Percentiles rank a stretch among this genome's conserved stretches.
Conservation (phyloP, 2,797 vertebrate species). For the Gymnothorax reevesii region DNA sequence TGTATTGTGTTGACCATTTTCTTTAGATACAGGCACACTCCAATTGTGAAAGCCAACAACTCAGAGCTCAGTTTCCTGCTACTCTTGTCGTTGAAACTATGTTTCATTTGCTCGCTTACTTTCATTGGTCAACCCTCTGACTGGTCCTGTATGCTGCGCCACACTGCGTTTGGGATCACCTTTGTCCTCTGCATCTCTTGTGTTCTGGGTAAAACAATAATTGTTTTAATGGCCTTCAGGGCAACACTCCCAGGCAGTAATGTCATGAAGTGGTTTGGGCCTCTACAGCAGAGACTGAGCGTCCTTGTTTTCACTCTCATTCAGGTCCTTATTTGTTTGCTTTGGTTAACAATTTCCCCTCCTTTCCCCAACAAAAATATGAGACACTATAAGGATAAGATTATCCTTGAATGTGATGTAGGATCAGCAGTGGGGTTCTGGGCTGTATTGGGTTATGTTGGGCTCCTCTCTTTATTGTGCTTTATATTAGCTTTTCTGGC, state of each 20-base stretch:
- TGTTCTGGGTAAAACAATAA: no score
- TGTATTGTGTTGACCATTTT: conserved; percentile 51
- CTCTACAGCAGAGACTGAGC: no score
- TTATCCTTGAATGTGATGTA: background rate
- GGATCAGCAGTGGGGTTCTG: background rate
- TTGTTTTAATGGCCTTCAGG: no score
- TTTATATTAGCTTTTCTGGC: background rate
- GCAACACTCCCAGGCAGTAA: no score
- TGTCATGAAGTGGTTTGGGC: no score
- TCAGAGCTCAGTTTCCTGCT: background rate
- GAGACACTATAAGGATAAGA: no score
- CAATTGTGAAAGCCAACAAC: background rate
- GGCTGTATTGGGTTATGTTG: background rate
- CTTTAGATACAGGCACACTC: conserved; percentile 54
- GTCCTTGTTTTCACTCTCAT: no score
- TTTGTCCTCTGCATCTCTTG: no score
- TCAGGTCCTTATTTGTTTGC: no score
- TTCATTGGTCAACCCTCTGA: no score
- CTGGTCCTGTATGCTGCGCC: no score
- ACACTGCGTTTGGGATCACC: no score
- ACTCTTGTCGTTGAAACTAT: background rate
- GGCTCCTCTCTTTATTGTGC: background rate
- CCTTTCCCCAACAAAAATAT: conserved; percentile 32
- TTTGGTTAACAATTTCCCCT: background rate
- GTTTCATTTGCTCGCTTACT: background rate